These are phyloP conservation scores for Micoletzkya japonica DNA, from an alignment of 2,888 invertebrate genomes.

Conservation along the genomic window DNA sequence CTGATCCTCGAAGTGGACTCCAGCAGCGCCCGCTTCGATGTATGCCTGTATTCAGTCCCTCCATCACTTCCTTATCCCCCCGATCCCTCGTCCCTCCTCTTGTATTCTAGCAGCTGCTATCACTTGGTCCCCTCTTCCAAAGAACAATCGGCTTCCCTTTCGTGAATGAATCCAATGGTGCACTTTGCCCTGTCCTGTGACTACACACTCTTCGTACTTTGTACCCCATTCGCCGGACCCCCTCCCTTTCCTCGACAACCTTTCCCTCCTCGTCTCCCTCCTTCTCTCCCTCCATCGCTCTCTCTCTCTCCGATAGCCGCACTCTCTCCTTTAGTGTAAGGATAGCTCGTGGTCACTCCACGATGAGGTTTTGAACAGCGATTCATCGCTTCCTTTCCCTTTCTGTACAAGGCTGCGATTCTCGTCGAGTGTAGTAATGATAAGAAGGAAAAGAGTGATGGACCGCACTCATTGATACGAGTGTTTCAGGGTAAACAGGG, in stretches of 20 bases:
- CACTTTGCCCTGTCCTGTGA: neutral
- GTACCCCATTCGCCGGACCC: neutral
- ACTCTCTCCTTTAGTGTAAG: neutral
- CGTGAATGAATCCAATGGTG: neutral
- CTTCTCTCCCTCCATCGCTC: constrained; percentile 7
- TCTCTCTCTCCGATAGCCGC: neutral
- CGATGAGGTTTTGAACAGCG: neutral
- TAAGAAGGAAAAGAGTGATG: neutral
- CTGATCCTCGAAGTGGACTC: constrained; percentile 65
- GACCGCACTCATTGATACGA: neutral
- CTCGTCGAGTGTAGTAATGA: too few species aligned
- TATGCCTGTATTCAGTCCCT: constrained; percentile 47
- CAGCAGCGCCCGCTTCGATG: constrained; percentile 63
- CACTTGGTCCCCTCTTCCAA: neutral
- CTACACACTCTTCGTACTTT: neutral
- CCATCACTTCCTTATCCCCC: neutral
- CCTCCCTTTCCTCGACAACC: neutral
- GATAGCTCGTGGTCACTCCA: neutral
- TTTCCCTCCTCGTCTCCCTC: neutral
- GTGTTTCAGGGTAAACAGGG: too few species aligned
- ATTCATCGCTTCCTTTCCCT: too few species aligned
- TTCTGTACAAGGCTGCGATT: too few species aligned
- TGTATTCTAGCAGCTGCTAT: neutral
- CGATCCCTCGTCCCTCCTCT: neutral
- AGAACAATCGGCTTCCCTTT: neutral